Conservation (phyloP, 2,888 invertebrate species). For the Idaea straminata region DNA sequence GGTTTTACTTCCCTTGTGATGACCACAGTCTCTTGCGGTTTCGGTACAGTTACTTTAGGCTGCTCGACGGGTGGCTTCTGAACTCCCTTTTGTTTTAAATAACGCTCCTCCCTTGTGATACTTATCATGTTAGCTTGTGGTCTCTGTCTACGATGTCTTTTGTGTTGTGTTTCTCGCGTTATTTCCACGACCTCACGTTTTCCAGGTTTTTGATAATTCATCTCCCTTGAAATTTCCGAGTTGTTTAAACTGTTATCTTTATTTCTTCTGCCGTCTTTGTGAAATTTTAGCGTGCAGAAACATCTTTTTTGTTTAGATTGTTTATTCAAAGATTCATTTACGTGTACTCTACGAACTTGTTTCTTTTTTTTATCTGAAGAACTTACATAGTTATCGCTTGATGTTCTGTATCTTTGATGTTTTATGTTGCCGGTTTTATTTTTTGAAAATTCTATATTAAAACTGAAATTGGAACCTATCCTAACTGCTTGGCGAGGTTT, state of each 20-base stretch:
- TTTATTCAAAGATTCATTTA: slow-evolving; percentile 18
- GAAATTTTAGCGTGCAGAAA: slow-evolving; percentile 43
- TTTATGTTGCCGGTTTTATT: not conserved
- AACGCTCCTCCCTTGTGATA: not conserved
- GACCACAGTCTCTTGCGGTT: not conserved
- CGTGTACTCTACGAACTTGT: slow-evolving; percentile 16
- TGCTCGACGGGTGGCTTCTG: not conserved
- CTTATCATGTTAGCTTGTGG: not conserved
- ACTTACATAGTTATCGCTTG: not conserved
- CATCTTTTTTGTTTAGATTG: slow-evolving; percentile 38
- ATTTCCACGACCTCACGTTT: not conserved
- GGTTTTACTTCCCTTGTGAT: not conserved
- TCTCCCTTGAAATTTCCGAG: slow-evolving; percentile 10
- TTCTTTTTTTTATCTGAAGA: slow-evolving; percentile 9
- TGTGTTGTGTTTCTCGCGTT: not conserved
- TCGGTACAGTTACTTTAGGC: not conserved
- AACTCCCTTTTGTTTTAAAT: not conserved
- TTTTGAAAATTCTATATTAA: slow-evolving; percentile 26
- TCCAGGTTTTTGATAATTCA: not conserved
- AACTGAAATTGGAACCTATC: slow-evolving; percentile 29
- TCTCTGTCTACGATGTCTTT: not conserved
- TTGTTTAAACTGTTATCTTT: slow-evolving; percentile 19
- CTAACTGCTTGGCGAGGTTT: slow-evolving; percentile 18
- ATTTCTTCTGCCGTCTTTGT: slow-evolving; percentile 7
- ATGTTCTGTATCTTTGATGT: not conserved